Evolutionary conservation across 2,797 vertebrate genomes (phyloP), one percentile per base, ranked within the genome.

Genomic region (Trematocara caparti): DNA sequence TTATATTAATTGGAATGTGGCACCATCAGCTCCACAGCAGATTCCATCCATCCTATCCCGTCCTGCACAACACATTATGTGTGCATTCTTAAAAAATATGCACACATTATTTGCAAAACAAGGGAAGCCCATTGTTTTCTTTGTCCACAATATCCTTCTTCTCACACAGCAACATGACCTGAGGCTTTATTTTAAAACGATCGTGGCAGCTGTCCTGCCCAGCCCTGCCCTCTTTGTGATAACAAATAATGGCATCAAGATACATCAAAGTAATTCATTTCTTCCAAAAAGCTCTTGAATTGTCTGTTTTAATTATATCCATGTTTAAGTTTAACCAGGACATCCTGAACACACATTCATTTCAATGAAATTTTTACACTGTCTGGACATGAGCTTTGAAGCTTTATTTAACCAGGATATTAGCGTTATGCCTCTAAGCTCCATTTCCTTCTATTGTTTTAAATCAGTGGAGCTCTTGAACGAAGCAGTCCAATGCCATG

Each of bases 1-100:
- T 66, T 78, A 27, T 78, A 19, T 59, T 30, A 38, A n/a, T 45
- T 40, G 45, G n/a, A 64, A 69, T 73, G 51, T 64, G 14, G 34
- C 62, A 40, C 27, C 19, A 76, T 53, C 71, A 79, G 59, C 76
- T 77, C 51, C 13, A 59, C 53, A 13, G 38, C 30, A 73, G 69
- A 88, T 81, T 89, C 75, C 80, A 49, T 55, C 59, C 78, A 77
- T 78, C 79, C 40, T 80, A 13, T 47, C 5, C 13, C 51, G 8
- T 55, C 32, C 45, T 66, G 49, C 36, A n/a, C 66, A 47, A 30
- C 74, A 71, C 34, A 5, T 21, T 7, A 73, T 72, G 6, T 45
- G 14, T 43, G 32, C 71, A 64, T 51, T 73, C 19, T 21, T 73
- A 14, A 34, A 30, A 30, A 45, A 13, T 13, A 9, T 17, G 32